Percentiles rank a stretch among this genome's conserved stretches.
These are phyloP conservation scores for Gari tellinella DNA, from an alignment of 2,888 invertebrate species.

Conservation along the genomic window DNA sequence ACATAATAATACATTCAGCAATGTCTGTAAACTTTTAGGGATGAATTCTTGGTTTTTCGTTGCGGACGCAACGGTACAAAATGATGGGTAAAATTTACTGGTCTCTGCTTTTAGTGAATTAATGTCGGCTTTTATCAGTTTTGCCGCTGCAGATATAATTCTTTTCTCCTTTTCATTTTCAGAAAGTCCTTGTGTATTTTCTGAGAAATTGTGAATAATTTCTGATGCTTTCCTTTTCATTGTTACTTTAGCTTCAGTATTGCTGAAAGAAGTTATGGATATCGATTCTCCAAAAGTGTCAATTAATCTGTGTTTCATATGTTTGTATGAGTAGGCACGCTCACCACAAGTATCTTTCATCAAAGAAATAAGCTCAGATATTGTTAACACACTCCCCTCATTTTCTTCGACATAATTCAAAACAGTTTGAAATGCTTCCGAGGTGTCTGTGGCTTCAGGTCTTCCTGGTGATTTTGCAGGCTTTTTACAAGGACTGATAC, in stretches of 20 bases:
- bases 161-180: slow-evolving; percentile 32
- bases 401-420: slow-evolving; percentile 29
- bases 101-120: slow-evolving; percentile 15
- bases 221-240: slow-evolving; percentile 34
- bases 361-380: slow-evolving; percentile 28
- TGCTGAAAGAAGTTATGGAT: slow-evolving; percentile 42
- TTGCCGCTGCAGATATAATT: slow-evolving; percentile 61
- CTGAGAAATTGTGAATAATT: slow-evolving; percentile 46
- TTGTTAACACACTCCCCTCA: slow-evolving; percentile 29
- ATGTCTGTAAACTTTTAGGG: slow-evolving; percentile 14
- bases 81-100: slow-evolving; percentile 24
- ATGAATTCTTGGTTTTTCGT: slow-evolving; percentile 9
- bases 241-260: slow-evolving; percentile 52
- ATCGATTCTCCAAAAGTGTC: slow-evolving; percentile 58
- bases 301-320: slow-evolving; percentile 55
- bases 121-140: slow-evolving; percentile 64
- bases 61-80: slow-evolving; percentile 7
- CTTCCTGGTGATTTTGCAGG: not conserved
- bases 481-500: not conserved
- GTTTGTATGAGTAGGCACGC: slow-evolving; percentile 12
- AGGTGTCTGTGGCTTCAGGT: not conserved
- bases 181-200: slow-evolving; percentile 10
- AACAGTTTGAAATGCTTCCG: slow-evolving; percentile 25
- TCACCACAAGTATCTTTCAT: slow-evolving; percentile 31
- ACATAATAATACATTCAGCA: slow-evolving; percentile 35